Base-by-base conservation (phyloP, 2,113 vertebrate genomes). In the Carollia perspicillata region DNA sequence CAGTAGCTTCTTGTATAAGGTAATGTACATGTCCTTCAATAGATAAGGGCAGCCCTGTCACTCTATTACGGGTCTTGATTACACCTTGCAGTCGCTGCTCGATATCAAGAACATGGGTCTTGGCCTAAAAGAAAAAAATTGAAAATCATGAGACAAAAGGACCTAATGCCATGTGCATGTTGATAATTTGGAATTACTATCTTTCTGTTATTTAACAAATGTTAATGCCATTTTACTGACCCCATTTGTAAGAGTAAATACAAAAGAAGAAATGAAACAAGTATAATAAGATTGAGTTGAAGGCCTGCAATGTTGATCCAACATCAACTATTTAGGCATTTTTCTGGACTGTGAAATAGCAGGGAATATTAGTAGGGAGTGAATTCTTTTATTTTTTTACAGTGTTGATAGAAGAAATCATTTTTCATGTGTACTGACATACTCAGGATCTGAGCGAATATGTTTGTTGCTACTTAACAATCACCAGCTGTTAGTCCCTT, bases 11-110 rank as follows among this genome's bases (percentile, higher is more conserved):
- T 95, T 99, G 99, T 97, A 99, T 99, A 79, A 99, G 99, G 98
- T 99, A 99, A 98, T 99, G 99, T 91, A 99, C 99, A 0, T 99
- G 99, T 69, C 99, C 99, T 98, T 99, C 99, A 81, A 99, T 99
- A 42, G 99, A 99, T 93, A 99, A 98, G 2, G 99, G 99, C 16
- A 99, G 98, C 44, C 99, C 99, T 96, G 99, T 99, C 85, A 99
- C 99, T 98, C 99, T 99, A 93, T 99, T 99, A 94, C 99, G 98
- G 94, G 98, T 99, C 98, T 99, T 99, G 97, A 99, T 99, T 80
- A 99, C 99, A 90, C 99, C 99, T 97, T 99, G 99, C 35, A 99
- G 98, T 72, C 99, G 98, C 96, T 99, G 99, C 37, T 99, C 99
- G 14, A 99, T 99, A 96, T 99, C 99, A 97, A 99, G 99, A 77